Evolutionary conservation across 1,140 invertebrate species (phyloP).

Genomic region (Drosophila chauvacae): DNA sequence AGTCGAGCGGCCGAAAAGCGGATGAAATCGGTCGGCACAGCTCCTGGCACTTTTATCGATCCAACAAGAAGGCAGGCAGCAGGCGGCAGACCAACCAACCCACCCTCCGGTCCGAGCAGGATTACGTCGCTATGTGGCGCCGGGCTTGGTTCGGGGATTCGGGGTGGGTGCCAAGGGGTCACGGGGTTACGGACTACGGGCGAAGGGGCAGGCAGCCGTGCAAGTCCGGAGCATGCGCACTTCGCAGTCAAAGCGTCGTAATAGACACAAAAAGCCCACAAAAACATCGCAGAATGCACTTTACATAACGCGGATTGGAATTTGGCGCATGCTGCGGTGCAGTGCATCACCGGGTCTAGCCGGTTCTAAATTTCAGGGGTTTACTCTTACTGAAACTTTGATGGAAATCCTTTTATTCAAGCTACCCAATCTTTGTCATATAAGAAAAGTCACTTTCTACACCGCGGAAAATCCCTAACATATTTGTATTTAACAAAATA

Average conservation of each 20-base stretch:
- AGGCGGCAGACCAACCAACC: neutral
- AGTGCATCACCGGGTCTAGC: neutral
- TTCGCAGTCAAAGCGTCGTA: conserved; percentile 24
- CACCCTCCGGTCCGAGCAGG: conserved; percentile 36
- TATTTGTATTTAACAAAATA: neutral
- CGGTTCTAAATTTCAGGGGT: neutral
- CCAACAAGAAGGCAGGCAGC: conserved; percentile 53
- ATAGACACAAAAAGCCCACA: conserved; percentile 43
- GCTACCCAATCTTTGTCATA: neutral
- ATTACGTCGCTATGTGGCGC: conserved; percentile 76
- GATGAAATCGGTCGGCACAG: conserved; percentile 4
- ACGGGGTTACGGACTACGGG: conserved; percentile 4
- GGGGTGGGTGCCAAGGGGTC: conserved; percentile 9
- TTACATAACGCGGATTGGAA: conserved; percentile 62
- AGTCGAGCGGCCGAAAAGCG: conserved; percentile 27
- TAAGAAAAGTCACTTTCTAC: too few species aligned
- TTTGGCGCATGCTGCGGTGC: conserved; percentile 11
- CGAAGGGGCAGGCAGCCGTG: neutral
- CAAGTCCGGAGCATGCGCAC: conserved; percentile 55
- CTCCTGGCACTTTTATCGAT: conserved; percentile 69
- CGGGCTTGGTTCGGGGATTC: conserved; percentile 36
- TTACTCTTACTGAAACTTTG: neutral
- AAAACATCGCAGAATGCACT: conserved; percentile 59
- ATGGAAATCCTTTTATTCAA: neutral
- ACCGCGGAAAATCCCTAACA: neutral